A percentile compares a stretch with the other conserved stretches of the same genome.
phyloP scores from a whole-genome alignment of 1,140 invertebrate genomes.

The Zaprionus nigranus region DNA sequence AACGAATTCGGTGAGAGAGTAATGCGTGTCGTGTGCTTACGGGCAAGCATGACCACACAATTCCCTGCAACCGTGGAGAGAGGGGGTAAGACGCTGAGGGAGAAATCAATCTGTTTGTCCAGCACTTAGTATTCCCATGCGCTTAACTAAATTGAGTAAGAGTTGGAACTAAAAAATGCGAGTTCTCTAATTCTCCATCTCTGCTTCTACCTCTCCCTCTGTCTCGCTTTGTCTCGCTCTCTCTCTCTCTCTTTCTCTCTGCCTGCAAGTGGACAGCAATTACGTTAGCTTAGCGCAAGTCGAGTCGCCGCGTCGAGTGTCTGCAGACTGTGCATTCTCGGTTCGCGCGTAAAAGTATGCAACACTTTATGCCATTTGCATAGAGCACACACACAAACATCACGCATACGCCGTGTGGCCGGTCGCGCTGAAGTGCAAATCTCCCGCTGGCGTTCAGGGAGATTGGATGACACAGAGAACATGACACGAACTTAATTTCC shows the following conservation, averaged over 20 bases:
- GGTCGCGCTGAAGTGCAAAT: constrained; percentile 32
- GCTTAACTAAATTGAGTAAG: background rate
- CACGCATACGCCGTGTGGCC: constrained; percentile 64
- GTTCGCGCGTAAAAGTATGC: constrained; percentile 30
- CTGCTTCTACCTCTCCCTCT: background rate
- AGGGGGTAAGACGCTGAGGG: background rate
- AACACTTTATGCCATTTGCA: constrained; percentile 59
- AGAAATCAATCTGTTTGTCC: constrained; percentile 1
- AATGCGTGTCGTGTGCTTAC: background rate
- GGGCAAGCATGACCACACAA: background rate
- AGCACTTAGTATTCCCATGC: constrained; percentile 2
- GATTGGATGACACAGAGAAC: constrained; percentile 69
- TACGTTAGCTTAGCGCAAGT: background rate
- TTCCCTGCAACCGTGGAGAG: background rate
- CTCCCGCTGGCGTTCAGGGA: constrained; percentile 11
- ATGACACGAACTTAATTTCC: constrained; percentile 82
- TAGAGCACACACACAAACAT: constrained; percentile 30
- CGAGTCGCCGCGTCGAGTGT: no score
- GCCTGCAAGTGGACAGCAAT: background rate
- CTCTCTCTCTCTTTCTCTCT: background rate
- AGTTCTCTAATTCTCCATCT: background rate
- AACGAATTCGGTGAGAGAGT: background rate
- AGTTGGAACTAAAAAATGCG: background rate
- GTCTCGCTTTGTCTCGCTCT: background rate
- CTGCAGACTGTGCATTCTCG: background rate